Percentiles rank a stretch among this genome's conserved stretches.
phyloP scores from a whole-genome alignment of 2,888 invertebrate species.

The Pogonocherus hispidulus region DNA sequence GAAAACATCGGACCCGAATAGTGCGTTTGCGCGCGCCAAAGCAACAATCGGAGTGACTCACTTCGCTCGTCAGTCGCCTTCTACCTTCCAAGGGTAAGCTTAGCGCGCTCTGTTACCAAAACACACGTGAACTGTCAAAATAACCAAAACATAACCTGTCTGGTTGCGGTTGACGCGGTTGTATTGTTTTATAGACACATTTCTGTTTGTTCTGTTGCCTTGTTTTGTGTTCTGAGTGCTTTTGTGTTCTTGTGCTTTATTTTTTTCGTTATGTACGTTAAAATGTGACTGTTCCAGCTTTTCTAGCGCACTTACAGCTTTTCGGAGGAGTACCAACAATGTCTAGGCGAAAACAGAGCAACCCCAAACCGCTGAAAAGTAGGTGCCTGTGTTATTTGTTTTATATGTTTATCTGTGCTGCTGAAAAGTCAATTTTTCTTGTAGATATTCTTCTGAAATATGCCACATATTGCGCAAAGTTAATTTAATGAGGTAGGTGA shows the following conservation, averaged over 20 bases:
- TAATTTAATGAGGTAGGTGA: not conserved
- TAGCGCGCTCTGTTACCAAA: conserved; percentile 49
- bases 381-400: conserved; percentile 69
- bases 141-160: conserved; percentile 49
- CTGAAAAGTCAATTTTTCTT: conserved; percentile 5
- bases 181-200: conserved; percentile 39
- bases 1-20: conserved; percentile 48
- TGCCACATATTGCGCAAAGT: not conserved
- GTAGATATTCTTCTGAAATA: conserved; percentile 11
- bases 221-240: conserved; percentile 52
- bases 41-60: conserved; percentile 59
- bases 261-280: conserved; percentile 45
- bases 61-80: conserved; percentile 55
- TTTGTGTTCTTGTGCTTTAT: conserved; percentile 51
- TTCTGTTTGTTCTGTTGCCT: conserved; percentile 52
- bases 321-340: conserved; percentile 73
- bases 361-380: conserved; percentile 97
- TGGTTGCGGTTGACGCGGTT: conserved; percentile 31
- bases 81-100: conserved; percentile 55
- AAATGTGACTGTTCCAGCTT: conserved; percentile 57
- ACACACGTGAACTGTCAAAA: conserved; percentile 55
- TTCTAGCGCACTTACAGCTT: conserved; percentile 67
- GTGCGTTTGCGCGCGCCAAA: conserved; percentile 52
- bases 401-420: conserved; percentile 25
- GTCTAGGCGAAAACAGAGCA: conserved; percentile 96